Percentiles rank a stretch among this genome's conserved stretches.
These are phyloP conservation scores for Varecia variegata DNA, from an alignment of 2,797 vertebrate genomes.

Conservation along the genomic window DNA sequence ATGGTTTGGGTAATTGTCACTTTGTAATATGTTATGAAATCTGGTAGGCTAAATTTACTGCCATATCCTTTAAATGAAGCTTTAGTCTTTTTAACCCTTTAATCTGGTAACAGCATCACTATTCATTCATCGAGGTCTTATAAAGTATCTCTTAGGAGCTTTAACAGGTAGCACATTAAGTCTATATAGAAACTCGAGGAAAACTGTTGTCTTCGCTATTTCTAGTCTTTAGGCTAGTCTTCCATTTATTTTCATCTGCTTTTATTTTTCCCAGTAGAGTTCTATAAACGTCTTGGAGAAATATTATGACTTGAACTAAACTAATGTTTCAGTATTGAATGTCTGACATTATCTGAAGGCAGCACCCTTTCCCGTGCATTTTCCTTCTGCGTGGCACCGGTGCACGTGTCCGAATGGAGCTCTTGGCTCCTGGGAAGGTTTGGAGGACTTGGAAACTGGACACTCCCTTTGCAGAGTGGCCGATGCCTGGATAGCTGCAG, in stretches of 20 bases:
- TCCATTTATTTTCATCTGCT: not conserved
- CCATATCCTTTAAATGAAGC: not conserved
- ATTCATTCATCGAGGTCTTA: not conserved
- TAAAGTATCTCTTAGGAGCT: not conserved
- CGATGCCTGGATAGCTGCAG: not conserved
- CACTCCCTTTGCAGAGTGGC: not conserved
- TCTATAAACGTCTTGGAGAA: not conserved
- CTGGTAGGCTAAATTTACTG: conserved; percentile 35
- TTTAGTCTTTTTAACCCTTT: conserved; percentile 13
- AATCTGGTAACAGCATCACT: not conserved
- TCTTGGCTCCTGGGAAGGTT: not conserved
- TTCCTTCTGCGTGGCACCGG: not conserved
- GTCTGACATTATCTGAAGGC: not conserved
- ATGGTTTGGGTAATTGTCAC: conserved; percentile 42
- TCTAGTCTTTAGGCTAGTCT: not conserved
- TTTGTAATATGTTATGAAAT: conserved; percentile 55
- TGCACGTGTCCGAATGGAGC: not conserved
- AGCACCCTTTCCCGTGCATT: not conserved
- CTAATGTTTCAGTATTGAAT: not conserved
- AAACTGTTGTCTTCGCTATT: not conserved
- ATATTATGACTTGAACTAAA: not conserved
- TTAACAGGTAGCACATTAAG: not conserved
- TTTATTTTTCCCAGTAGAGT: not conserved
- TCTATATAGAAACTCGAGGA: not conserved
- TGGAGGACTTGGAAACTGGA: not conserved